Evolutionary conservation across 2,113 vertebrate genomes (phyloP).

Genomic region (Bufo bufo): DNA sequence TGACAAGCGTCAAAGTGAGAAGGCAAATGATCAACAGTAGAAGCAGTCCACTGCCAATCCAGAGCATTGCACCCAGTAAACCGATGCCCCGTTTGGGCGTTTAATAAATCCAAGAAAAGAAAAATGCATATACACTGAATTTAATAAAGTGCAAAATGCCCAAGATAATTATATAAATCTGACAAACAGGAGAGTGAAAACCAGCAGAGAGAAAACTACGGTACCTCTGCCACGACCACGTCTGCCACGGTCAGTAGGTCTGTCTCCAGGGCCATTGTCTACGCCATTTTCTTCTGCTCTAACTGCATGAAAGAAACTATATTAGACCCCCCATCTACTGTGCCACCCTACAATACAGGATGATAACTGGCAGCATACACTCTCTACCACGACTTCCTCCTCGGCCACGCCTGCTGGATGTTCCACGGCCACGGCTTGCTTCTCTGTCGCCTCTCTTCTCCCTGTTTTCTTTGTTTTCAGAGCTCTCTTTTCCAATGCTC

Average conservation of each 20-base stretch:
- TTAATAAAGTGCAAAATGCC: no score
- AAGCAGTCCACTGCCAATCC: no score
- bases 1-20: no score
- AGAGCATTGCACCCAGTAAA: no score
- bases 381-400: constrained; percentile 82
- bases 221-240: constrained; percentile 88
- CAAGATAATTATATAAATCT: no score
- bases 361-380: constrained; percentile 70
- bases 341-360: no score
- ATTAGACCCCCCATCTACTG: neutral
- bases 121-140: no score
- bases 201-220: constrained; percentile 35
- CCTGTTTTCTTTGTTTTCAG: constrained; percentile 89
- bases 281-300: constrained; percentile 91
- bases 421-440: constrained; percentile 81
- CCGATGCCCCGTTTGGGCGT: no score
- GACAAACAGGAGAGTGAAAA: no score
- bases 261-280: constrained; percentile 83
- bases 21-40: no score
- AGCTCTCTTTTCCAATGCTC: constrained; percentile 86
- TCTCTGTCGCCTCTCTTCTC: constrained; percentile 89
- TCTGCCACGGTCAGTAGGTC: constrained; percentile 84
- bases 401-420: constrained; percentile 82
- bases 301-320: constrained; percentile 69
- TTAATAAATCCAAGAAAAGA: no score